Base-by-base conservation (phyloP, 1,140 invertebrate species). In the Globodera rostochiensis region DNA sequence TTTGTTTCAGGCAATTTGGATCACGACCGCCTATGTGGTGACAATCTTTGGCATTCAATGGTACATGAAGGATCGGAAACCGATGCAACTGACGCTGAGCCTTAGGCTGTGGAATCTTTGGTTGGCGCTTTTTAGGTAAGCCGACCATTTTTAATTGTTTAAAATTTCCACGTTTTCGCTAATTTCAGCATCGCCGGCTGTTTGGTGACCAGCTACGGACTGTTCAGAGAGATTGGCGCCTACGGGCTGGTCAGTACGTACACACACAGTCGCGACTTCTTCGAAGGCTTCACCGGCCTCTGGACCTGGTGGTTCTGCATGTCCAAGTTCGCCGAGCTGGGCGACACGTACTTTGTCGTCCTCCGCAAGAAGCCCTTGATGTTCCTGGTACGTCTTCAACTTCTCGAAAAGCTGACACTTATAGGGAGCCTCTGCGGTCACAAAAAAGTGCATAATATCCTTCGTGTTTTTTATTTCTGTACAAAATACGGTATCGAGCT, bases 71-170 rank as follows among this genome's bases (percentile, higher is more conserved):
- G 73, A 82, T 7, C 66, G 79, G 15, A 82, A 82, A 74, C 69
- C 81, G 88, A 97, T 95, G 91, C 94, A 97, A 89, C 91, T 98
- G 11, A 92, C 94, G 82, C 93, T 94, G 21, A 92, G 94, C 7
- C 91, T 99, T 13, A 93, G 94, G 75, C 88, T 95, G 84, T 99
- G 97, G 97, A 98, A 98, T 91, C 93, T 94, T 67, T 90, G 94
- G 82, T 90, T 99, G 81, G 96, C 96, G 4, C 91, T 94, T 21
- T 98, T 78, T 76, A 76, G 74, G 74, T 76, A 36, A 6, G 49
- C 25, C 57, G 46, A 49, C 13, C 36, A 74, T 47, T 8, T 49
- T 49, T 46, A 74, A 74, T 25, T 8, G 9, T 25, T n/a, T 1
- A 53, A 21, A 8, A 53, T 53, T 9, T 53, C 53, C 53, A 53